A percentile compares a stretch with the other conserved stretches of the same genome.
Evolutionary conservation across 37 sponge, comb jelly and placozoan genomes (phyloP).

Genomic region (Ephydatia muelleri): DNA sequence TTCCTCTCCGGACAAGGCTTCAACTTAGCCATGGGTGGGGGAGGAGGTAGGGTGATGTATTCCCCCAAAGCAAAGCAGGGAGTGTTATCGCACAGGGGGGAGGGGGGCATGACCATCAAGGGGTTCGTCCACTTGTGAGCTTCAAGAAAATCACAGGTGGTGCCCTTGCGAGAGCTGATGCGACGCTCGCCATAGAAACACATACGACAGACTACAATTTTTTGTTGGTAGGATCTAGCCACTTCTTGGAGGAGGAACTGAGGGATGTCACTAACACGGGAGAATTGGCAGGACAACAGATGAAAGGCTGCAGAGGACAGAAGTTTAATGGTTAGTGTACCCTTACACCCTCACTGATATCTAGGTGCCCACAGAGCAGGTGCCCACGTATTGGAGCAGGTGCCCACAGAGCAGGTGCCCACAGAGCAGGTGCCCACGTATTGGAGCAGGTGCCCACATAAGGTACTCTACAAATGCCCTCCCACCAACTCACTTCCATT

Average conservation of each 20-base stretch:
- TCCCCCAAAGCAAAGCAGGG: constrained; percentile 42
- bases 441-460: too few species aligned
- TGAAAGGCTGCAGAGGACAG: not conserved
- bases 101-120: constrained; percentile 38
- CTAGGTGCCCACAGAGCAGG: too few species aligned
- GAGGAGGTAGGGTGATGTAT: constrained; percentile 37
- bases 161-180: not conserved
- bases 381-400: too few species aligned
- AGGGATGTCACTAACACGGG: constrained; percentile 38
- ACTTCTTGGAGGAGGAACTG: constrained; percentile 13
- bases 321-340: not conserved
- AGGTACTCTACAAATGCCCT: too few species aligned
- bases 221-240: constrained; percentile 13
- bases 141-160: not conserved
- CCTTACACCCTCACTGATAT: not conserved
- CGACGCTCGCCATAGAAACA: constrained; percentile 60
- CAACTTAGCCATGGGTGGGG: constrained; percentile 48
- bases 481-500: not conserved
- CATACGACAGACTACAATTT: constrained; percentile 30
- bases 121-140: constrained; percentile 48
- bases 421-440: too few species aligned
- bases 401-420: too few species aligned
- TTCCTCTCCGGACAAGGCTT: constrained; percentile 36
- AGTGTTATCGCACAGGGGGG: constrained; percentile 32
- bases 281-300: constrained; percentile 12